phyloP scores from a whole-genome alignment of 2,797 vertebrate genomes.

The Gymnoscopelus braueri region DNA sequence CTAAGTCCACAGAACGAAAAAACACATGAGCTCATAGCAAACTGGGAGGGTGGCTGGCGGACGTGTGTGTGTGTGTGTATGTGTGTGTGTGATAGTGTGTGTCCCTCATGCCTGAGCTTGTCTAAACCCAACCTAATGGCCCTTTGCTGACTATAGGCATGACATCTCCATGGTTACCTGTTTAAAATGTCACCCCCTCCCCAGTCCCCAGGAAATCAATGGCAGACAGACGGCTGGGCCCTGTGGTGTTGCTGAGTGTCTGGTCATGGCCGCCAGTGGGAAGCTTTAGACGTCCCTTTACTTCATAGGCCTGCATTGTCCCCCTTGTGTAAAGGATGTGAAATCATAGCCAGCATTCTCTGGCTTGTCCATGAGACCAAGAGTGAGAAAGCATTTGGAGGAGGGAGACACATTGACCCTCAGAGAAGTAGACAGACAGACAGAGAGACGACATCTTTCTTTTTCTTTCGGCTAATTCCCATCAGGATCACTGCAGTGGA shows the following conservation, averaged over 20 bases:
- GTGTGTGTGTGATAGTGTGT: background rate
- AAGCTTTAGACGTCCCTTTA: background rate
- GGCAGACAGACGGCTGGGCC: conserved; percentile 48
- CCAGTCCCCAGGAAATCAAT: conserved; percentile 53
- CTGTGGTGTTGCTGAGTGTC: conserved; percentile 38
- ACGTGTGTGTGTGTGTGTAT: background rate
- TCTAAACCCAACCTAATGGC: conserved; percentile 31
- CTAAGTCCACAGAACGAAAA: background rate
- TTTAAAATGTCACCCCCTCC: conserved; percentile 49
- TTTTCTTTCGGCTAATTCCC: conserved; percentile 1
- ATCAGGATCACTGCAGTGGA: too few relatives aligned
- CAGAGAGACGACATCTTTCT: background rate
- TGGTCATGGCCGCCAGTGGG: conserved; percentile 36
- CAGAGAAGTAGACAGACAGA: background rate
- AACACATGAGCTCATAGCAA: background rate
- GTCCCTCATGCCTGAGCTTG: background rate
- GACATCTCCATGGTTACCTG: conserved; percentile 60
- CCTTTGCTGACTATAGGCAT: conserved; percentile 37
- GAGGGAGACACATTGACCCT: background rate
- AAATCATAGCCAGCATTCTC: conserved; percentile 20
- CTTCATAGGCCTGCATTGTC: conserved; percentile 29
- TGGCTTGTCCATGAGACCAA: conserved; percentile 5
- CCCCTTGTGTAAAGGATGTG: conserved; percentile 22
- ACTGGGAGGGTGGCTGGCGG: background rate
- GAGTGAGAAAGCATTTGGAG: conserved; percentile 16